Base-by-base conservation (phyloP, 2,797 vertebrate species). In the Geotrypetes seraphini region DNA sequence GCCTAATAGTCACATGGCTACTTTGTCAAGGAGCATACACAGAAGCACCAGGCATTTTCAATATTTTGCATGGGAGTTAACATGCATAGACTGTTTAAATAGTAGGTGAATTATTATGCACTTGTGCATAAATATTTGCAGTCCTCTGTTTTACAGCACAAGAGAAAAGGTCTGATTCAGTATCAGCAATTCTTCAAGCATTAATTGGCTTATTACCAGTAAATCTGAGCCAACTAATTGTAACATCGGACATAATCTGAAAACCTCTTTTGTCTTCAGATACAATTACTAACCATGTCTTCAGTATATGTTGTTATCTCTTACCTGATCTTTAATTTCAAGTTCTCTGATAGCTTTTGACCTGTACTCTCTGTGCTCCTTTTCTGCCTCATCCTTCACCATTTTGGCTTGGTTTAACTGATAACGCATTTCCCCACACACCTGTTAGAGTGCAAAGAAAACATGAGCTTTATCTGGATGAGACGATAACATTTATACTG, bases 361-460 rank as follows among this genome's bases (percentile, higher is more conserved):
- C 49, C 63, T 79, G 69, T 85, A 83, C 56, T 92, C 88, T 67
- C 79, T 75, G 64, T 90, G 78, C 53, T 88, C 86, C 70, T 88
- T 80, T 81, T 96, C 88, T 36, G 80, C 83, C 67, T 97, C 89
- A 44, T 91, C 88, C 63, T 83, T 96, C 78, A 86, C 89, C 71
- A 91, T 75, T 69, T 83, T 75, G 39, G 71, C 81, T 77, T 89
- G 84, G 57, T 82, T 92, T 63, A 92, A 50, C 53, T 90, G 88
- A 71, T 86, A 89, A 36, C 75, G 81, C 60, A 96, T 81, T 72
- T 96, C 92, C 58, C 74, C 83, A 66, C 79, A 88, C 60, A 88
- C 73, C 92, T 96, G 73, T 59, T 77, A 62, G 66, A 78, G 61
- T 52, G 45, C 22, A 68, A 45, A 68, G 54, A 69, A 47, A 60